These are phyloP conservation scores for Semaprochilodus insignis DNA, from an alignment of 2,797 vertebrate genomes.

Conservation along the genomic window DNA sequence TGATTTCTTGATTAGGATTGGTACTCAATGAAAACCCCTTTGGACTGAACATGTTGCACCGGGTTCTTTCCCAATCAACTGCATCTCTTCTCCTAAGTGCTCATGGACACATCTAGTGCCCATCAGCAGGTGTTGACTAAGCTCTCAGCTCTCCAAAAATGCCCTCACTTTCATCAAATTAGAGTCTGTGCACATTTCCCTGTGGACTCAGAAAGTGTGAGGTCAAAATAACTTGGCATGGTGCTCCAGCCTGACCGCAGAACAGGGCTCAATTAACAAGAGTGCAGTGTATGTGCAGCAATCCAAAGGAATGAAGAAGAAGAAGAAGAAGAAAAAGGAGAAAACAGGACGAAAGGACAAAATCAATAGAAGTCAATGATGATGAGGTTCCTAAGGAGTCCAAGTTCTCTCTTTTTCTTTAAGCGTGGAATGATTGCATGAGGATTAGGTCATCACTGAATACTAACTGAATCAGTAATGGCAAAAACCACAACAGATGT, in stretches of 20 bases:
- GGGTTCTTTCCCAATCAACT: constrained; percentile 21
- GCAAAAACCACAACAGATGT: constrained; percentile 33
- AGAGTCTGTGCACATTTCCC: constrained; percentile 21
- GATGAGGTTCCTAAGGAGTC: constrained; percentile 49
- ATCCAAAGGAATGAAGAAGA: constrained; percentile 45
- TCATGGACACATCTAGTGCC: background rate
- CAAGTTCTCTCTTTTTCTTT: constrained; percentile 33
- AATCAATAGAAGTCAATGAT: constrained; percentile 63
- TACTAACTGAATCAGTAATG: constrained; percentile 58
- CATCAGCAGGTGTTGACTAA: constrained; percentile 28
- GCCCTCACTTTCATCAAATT: constrained; percentile 32
- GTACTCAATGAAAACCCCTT: constrained; percentile 23
- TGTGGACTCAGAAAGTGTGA: constrained; percentile 39
- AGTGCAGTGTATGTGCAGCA: constrained; percentile 48
- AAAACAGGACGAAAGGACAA: constrained; percentile 32
- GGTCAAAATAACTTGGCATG: constrained; percentile 65
- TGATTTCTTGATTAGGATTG: constrained; percentile 18
- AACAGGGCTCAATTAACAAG: constrained; percentile 53
- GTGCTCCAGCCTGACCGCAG: constrained; percentile 21
- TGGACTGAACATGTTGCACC: background rate
- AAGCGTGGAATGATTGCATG: constrained; percentile 3
- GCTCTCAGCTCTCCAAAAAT: constrained; percentile 30
- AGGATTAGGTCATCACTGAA: constrained; percentile 61
- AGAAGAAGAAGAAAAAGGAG: constrained; percentile 15
- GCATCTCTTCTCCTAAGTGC: constrained; percentile 1